These are phyloP conservation scores for Gopherus flavomarginatus DNA, from an alignment of 2,113 vertebrate genomes.

Conservation along the genomic window DNA sequence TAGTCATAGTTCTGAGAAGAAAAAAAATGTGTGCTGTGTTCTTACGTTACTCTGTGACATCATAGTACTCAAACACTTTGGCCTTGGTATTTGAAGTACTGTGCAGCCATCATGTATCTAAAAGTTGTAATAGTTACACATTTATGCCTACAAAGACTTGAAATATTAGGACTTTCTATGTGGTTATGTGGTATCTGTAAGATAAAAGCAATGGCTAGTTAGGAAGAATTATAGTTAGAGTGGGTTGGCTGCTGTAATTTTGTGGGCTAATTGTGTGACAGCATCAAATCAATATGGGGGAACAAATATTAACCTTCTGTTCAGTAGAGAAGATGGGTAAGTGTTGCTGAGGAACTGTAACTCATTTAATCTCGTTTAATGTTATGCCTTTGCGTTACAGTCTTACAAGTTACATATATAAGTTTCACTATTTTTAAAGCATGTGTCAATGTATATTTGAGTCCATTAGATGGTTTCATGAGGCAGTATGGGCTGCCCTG, in stretches of 20 bases:
- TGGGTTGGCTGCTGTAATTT: too few relatives aligned
- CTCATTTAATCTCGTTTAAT: background rate
- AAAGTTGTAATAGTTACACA: background rate
- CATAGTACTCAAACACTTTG: background rate
- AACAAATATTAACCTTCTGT: too few relatives aligned
- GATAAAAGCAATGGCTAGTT: too few relatives aligned
- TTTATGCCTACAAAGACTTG: too few relatives aligned
- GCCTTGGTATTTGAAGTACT: background rate
- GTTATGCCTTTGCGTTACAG: too few relatives aligned
- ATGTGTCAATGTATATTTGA: background rate
- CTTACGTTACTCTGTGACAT: background rate
- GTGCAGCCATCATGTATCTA: background rate
- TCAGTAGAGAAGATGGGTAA: too few relatives aligned
- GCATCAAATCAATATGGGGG: too few relatives aligned
- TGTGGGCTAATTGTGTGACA: too few relatives aligned
- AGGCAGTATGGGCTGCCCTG: background rate
- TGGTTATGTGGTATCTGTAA: too few relatives aligned
- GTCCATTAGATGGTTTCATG: background rate
- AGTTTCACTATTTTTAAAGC: background rate
- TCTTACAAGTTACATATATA: background rate
- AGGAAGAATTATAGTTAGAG: too few relatives aligned
- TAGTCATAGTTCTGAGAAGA: background rate
- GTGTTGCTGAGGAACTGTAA: background rate
- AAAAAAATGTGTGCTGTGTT: background rate
- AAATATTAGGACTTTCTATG: too few relatives aligned